These are phyloP conservation scores for Autographa pulchrina DNA, from an alignment of 2,888 invertebrate species.

Conservation along the genomic window DNA sequence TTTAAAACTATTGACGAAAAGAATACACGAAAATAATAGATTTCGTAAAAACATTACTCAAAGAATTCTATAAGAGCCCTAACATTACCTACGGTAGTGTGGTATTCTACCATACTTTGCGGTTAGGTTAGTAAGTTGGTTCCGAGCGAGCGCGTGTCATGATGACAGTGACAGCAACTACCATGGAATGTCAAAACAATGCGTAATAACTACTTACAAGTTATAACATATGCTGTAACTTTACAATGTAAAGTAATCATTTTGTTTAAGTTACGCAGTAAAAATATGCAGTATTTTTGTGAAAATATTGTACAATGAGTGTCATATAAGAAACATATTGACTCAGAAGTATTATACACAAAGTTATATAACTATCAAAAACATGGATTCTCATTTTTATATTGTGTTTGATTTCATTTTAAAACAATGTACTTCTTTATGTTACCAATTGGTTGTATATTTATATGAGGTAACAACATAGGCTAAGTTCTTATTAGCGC, in stretches of 20 bases:
- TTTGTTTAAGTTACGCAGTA: neutral
- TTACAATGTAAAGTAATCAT: neutral
- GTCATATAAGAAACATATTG: neutral
- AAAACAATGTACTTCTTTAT: too few species aligned
- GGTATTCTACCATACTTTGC: neutral
- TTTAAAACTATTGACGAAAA: too few species aligned
- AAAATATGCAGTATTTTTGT: neutral
- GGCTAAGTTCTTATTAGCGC: too few species aligned
- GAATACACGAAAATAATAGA: too few species aligned
- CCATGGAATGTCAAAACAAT: neutral
- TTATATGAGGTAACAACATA: too few species aligned
- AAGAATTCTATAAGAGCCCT: too few species aligned
- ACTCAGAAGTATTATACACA: neutral
- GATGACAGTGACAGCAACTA: neutral
- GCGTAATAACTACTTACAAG: neutral
- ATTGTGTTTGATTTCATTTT: too few species aligned
- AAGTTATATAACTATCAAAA: neutral
- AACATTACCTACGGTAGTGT: too few species aligned
- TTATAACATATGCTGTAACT: neutral
- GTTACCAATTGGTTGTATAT: too few species aligned
- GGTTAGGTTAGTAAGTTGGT: neutral
- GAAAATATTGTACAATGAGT: neutral
- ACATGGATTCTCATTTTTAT: too few species aligned
- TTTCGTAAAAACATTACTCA: too few species aligned
- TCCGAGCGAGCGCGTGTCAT: neutral